Evolutionary conservation across 1,140 invertebrate species (phyloP), one percentile per base, ranked within the genome.

Genomic region (Belonocnema kinseyi): DNA sequence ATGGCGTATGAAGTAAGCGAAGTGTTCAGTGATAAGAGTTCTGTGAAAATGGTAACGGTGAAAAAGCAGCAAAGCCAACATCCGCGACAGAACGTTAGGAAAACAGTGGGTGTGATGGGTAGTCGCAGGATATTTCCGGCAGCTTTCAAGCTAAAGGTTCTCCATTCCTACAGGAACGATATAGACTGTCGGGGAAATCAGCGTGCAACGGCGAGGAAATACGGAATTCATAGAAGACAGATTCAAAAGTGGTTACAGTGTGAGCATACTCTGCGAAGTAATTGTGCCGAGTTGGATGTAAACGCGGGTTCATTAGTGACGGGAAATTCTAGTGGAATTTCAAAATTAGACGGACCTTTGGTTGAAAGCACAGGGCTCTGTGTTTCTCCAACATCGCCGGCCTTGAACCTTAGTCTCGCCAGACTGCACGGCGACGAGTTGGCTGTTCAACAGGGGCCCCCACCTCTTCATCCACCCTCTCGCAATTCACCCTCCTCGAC

Each of bases 231-330:
- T 87, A 92, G 96, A 14, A 92, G 96, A 40, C 96, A 97, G 88
- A 97, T 97, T 74, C 96, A 97, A 88, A 97, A 97, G 92, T 97
- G 96, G 96, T 88, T 97, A 74, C 96, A 97, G 89, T 95, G 95
- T 82, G 96, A 97, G 88, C 93, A 93, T 50, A 94, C 94, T 84
- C 89, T 97, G 52, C 92, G 95, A 82, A 95, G 93, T 71, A 94
- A 93, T 73, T 93, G 95, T 72, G 90, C 93, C 56, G 92, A 93
- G 83, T 83, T 83, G 80, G 87, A 90, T 81, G 74, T 46, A 12
- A 73, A 51, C 16, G 12, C 53, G 17, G 74, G 17, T 5, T 26
- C 73, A 56, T 73, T 74, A 70, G 76, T 50, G 73, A 71, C 33
- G 76, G 74, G 19, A 16, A 83, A 53, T 81, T 81, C 85, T 80